phyloP scores from a whole-genome alignment of 2,797 vertebrate species.

The Rhabdophis nuchalis region DNA sequence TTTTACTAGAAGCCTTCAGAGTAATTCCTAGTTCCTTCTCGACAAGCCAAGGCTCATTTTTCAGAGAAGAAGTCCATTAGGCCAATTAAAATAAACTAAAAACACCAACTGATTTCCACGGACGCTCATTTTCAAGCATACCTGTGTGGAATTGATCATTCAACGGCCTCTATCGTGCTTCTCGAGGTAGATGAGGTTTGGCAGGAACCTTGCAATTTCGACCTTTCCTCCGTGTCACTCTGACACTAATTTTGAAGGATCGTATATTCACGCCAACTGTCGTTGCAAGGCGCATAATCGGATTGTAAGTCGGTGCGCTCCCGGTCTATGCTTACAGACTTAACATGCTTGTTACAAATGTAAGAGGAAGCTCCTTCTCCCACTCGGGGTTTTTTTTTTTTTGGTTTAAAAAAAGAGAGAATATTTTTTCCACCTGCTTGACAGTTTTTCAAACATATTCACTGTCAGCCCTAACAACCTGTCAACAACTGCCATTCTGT shows the following conservation, averaged over 20 bases:
- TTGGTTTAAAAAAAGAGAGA: not conserved
- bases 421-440: conserved; percentile 83
- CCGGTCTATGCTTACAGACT: conserved; percentile 63
- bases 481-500: conserved; percentile 89
- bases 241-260: conserved; percentile 73
- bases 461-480: conserved; percentile 86
- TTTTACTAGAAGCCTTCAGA: not conserved
- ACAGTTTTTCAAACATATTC: conserved; percentile 96
- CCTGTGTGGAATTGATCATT: conserved; percentile 37
- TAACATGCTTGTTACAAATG: conserved; percentile 75
- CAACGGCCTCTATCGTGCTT: conserved; percentile 61
- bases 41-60: not conserved
- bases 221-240: conserved; percentile 69
- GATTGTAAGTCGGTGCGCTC: conserved; percentile 58
- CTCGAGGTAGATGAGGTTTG: conserved; percentile 65
- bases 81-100: conserved; percentile 48
- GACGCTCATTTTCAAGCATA: conserved; percentile 6
- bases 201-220: conserved; percentile 44
- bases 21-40: accelerated
- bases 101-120: not conserved
- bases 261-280: conserved; percentile 66
- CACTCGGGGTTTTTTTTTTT: conserved; percentile 51
- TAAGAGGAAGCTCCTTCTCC: conserved; percentile 65
- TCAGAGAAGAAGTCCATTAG: not conserved
- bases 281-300: conserved; percentile 52